These are phyloP conservation scores for Sardina pilchardus DNA, from an alignment of 2,113 vertebrate species.

Conservation along the genomic window DNA sequence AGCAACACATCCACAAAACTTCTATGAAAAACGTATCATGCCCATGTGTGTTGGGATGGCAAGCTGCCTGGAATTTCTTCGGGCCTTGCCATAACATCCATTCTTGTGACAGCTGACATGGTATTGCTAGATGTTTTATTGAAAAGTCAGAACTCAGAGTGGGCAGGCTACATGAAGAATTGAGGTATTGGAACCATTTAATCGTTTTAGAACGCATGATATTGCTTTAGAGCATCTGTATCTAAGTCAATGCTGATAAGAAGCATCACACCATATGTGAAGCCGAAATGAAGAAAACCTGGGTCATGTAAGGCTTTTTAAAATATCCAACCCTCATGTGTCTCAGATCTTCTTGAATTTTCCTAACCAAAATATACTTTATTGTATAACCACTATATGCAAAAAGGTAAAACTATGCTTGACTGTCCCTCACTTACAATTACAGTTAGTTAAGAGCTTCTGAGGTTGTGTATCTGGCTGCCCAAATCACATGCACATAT, in stretches of 20 bases:
- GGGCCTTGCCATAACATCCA: neutral
- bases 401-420: neutral
- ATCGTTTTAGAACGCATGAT: neutral
- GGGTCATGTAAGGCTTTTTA: too few relatives aligned
- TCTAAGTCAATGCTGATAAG: neutral
- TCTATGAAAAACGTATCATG: neutral
- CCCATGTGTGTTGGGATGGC: neutral
- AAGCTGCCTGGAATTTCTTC: neutral
- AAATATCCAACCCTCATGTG: too few relatives aligned
- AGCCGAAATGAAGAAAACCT: neutral
- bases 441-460: neutral
- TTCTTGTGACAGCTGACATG: neutral
- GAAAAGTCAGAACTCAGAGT: neutral
- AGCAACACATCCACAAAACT: neutral
- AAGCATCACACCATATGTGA: neutral
- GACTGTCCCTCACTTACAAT: too few relatives aligned
- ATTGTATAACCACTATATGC: neutral
- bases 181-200: neutral
- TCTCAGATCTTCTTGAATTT: too few relatives aligned
- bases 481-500: neutral
- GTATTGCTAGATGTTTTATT: neutral
- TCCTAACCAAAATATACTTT: neutral
- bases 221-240: neutral
- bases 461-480: neutral
- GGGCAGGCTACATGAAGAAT: neutral